Evolutionary conservation across 37 sponge, comb jelly and placozoan genomes (phyloP).

Genomic region (Corticium candelabrum): DNA sequence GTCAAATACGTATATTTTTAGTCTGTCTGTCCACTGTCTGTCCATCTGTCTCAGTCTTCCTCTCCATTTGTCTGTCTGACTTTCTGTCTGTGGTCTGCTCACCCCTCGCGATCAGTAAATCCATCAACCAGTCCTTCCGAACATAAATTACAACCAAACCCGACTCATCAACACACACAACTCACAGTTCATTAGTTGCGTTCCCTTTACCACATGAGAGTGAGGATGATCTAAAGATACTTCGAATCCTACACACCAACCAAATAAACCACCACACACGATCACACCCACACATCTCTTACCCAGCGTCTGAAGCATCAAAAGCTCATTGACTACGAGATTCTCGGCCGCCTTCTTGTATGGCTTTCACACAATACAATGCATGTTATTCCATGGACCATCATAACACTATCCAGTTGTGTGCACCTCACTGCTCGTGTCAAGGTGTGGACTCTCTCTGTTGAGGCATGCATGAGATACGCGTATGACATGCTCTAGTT

Average conservation of each 20-base stretch:
- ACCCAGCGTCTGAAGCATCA: constrained; percentile 79
- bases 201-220: constrained; percentile 75
- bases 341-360: constrained; percentile 56
- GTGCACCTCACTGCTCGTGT: constrained; percentile 49
- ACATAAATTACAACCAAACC: too few species aligned
- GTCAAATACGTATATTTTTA: too few species aligned
- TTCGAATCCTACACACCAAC: constrained; percentile 69
- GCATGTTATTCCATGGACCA: neutral
- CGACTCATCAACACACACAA: neutral
- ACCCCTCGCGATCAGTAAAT: too few species aligned
- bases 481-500: constrained; percentile 69
- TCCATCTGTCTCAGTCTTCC: too few species aligned
- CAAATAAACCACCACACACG: neutral
- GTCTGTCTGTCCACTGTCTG: too few species aligned
- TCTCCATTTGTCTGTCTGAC: too few species aligned
- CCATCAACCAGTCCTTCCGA: too few species aligned
- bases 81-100: too few species aligned
- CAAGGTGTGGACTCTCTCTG: constrained; percentile 35
- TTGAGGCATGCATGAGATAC: constrained; percentile 47
- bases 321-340: constrained; percentile 55
- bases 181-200: constrained; percentile 70
- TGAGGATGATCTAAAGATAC: constrained; percentile 87
- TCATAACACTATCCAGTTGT: neutral
- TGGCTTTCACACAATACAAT: constrained; percentile 13
- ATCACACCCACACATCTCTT: constrained; percentile 11